A percentile compares a stretch with the other conserved stretches of the same genome.
Evolutionary conservation across 2,888 invertebrate species (phyloP).

Genomic region (Drosophila crucigera): DNA sequence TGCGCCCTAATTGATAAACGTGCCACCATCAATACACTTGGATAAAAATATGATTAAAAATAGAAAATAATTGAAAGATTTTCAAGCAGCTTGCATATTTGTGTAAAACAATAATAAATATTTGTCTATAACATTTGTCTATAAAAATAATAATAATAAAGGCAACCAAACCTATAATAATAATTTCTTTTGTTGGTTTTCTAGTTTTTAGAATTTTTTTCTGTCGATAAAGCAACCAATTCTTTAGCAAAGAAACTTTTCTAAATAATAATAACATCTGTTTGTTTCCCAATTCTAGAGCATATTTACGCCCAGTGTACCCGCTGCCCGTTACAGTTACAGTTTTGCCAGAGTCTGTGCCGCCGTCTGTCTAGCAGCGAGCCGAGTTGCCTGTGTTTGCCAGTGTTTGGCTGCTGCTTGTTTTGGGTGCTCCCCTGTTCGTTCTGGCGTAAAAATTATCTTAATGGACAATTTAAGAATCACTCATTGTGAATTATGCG

Average conservation of each 20-base stretch:
- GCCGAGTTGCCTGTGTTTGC: conserved; percentile 16
- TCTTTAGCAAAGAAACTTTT: background rate
- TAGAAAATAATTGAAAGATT: background rate
- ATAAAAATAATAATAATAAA: no score
- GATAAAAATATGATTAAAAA: background rate
- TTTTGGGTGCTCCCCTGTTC: conserved; percentile 42
- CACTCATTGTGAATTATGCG: conserved; percentile 83
- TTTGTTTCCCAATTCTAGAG: no score
- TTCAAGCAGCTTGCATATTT: background rate
- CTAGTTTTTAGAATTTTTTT: background rate
- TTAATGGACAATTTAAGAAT: conserved; percentile 83
- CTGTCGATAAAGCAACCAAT: background rate
- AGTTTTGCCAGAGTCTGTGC: conserved; percentile 41
- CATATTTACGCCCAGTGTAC: background rate
- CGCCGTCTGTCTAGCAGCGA: conserved; percentile 48
- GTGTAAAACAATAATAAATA: background rate
- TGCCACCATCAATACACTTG: conserved; percentile 33
- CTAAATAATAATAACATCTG: background rate
- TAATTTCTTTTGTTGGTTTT: background rate
- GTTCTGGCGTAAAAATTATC: conserved; percentile 77
- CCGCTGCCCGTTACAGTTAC: conserved; percentile 15
- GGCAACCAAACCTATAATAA: background rate
- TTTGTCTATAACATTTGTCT: no score
- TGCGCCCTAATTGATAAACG: conserved; percentile 79
- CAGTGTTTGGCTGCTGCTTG: background rate